Evolutionary conservation across 2,888 invertebrate species (phyloP).

Genomic region (Metellina segmentata): DNA sequence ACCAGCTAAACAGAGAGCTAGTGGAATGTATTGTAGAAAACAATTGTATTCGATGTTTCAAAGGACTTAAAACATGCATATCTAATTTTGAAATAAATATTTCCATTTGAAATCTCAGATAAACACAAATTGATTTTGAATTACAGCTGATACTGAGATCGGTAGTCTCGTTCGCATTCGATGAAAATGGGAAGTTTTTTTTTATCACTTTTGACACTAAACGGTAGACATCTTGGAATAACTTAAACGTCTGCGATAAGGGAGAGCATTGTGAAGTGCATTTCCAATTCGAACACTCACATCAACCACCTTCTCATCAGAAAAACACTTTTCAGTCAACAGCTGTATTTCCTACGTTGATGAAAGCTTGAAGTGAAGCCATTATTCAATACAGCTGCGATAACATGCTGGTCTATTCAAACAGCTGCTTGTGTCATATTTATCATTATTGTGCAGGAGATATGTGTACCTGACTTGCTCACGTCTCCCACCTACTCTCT

Average conservation of each 20-base stretch:
- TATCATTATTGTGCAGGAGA: slow-evolving; percentile 8
- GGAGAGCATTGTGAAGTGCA: background rate
- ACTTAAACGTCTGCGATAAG: no score
- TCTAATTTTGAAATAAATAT: no score
- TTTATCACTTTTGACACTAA: background rate
- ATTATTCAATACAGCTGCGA: slow-evolving; percentile 54
- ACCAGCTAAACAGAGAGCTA: no score
- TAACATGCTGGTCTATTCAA: slow-evolving; percentile 14
- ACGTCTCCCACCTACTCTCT: background rate
- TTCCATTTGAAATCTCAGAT: no score
- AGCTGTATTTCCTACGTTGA: background rate
- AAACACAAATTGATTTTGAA: no score
- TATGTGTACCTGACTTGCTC: background rate
- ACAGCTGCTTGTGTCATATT: slow-evolving; percentile 48
- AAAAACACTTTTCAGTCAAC: background rate
- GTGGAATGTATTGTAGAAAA: no score
- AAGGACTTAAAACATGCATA: no score
- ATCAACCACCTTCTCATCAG: background rate
- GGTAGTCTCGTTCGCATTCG: no score
- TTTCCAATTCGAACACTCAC: background rate
- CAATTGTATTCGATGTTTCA: no score
- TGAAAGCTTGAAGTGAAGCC: slow-evolving; percentile 21
- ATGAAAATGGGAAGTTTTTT: background rate
- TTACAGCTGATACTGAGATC: no score
- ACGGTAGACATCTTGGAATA: no score